These are phyloP conservation scores for Chloroceryle inda DNA, from an alignment of 2,797 vertebrate species.

Conservation along the genomic window DNA sequence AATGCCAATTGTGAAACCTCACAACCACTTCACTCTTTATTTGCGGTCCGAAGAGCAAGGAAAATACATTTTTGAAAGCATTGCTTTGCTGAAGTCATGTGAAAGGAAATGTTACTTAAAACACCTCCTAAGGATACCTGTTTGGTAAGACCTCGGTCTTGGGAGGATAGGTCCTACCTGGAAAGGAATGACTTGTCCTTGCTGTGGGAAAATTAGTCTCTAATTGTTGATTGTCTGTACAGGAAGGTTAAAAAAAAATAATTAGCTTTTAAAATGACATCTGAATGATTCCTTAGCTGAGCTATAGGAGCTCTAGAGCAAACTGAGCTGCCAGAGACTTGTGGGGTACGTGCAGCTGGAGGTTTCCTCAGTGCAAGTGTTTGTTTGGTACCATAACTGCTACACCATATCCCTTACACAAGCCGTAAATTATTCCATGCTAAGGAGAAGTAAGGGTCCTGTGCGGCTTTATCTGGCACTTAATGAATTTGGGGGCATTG, in stretches of 20 bases:
- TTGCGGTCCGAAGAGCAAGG: not conserved
- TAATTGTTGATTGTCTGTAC: not conserved
- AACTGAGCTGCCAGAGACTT: not conserved
- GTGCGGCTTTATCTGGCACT: not conserved
- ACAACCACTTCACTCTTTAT: fast-evolving
- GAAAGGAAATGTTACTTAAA: not conserved
- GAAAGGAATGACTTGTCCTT: not conserved
- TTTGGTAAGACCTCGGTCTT: not conserved
- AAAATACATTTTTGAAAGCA: not conserved
- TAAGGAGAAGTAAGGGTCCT: not conserved
- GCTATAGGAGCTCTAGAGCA: not conserved
- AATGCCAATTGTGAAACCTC: fast-evolving
- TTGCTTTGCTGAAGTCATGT: not conserved
- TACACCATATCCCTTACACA: not conserved
- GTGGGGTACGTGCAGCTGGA: not conserved
- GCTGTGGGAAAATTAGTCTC: not conserved
- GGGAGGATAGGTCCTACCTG: not conserved
- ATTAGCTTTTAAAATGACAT: not conserved
- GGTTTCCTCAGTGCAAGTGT: not conserved
- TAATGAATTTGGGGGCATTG: not conserved
- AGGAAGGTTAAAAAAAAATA: not conserved
- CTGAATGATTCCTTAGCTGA: not conserved
- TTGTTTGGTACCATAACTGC: not conserved
- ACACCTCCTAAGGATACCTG: fast-evolving
- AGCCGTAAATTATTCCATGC: not conserved